Percentiles rank a stretch among this genome's conserved stretches.
Conservation (phyloP, 2,888 invertebrate species). For the Sclerodermus sp. region DNA sequence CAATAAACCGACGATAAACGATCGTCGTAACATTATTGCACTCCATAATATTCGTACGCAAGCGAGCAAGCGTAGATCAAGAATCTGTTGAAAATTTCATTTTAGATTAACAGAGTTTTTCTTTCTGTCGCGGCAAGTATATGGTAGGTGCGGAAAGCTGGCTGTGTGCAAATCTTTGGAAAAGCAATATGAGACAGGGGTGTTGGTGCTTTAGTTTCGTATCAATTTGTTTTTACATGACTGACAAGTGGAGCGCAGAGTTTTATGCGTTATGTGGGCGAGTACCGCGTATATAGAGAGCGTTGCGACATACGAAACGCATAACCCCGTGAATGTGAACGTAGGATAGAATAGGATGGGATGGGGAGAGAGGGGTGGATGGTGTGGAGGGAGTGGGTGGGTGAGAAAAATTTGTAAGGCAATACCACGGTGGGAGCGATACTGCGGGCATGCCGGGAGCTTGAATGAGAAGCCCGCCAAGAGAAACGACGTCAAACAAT, state of each 20-base stretch:
- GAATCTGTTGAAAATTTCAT: too few species aligned
- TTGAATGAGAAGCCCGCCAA: constrained; percentile 26
- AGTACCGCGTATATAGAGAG: constrained; percentile 3
- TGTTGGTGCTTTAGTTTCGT: constrained; percentile 11
- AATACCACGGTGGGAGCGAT: constrained; percentile 16
- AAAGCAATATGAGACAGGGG: too few species aligned
- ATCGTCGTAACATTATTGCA: too few species aligned
- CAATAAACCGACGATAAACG: too few species aligned
- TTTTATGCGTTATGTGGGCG: constrained; percentile 13
- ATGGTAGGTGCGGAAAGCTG: too few species aligned
- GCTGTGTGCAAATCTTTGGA: too few species aligned
- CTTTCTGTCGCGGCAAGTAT: too few species aligned
- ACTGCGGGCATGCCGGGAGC: constrained; percentile 15
- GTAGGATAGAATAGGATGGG: background rate
- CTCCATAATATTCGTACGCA: too few species aligned
- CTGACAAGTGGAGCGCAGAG: constrained; percentile 8
- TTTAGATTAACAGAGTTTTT: too few species aligned
- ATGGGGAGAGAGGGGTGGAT: background rate
- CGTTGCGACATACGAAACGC: background rate
- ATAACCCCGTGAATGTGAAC: too few species aligned
- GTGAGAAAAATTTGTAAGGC: constrained; percentile 22
- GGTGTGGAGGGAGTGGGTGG: background rate
- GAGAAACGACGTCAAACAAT: constrained; percentile 26
- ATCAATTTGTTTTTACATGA: constrained; percentile 14
- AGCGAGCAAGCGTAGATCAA: too few species aligned